phyloP scores from a whole-genome alignment of 2,888 invertebrate genomes.

The Lingula anatina region DNA sequence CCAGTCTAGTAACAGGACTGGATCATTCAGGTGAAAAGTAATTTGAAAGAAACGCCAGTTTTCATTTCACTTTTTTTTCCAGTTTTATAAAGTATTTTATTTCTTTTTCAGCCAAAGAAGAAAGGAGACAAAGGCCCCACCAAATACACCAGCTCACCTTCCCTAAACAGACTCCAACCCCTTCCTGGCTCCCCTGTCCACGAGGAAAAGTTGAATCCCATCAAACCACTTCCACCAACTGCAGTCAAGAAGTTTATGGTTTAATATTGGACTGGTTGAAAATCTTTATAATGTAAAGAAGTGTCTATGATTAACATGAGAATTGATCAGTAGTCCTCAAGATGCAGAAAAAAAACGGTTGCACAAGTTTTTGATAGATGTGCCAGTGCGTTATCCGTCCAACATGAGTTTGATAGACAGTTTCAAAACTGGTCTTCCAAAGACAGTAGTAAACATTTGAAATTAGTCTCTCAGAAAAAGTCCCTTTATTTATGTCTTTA shows the following conservation, averaged over 20 bases:
- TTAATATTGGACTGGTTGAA: no score
- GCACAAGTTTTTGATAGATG: no score
- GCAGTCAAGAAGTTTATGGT: conserved; percentile 45
- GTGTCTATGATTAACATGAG: no score
- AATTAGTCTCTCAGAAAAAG: no score
- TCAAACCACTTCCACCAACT: conserved; percentile 42
- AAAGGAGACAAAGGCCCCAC: conserved; percentile 16
- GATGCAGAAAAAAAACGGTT: no score
- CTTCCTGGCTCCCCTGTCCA: conserved; percentile 48
- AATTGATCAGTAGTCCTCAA: no score
- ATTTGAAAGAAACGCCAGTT: neutral
- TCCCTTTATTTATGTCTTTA: no score
- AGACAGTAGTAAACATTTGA: neutral
- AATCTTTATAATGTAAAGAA: no score
- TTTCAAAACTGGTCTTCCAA: neutral
- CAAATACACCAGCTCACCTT: conserved; percentile 25
- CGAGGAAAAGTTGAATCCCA: conserved; percentile 40
- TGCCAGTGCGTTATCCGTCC: no score
- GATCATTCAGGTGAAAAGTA: no score
- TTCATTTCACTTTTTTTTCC: neutral
- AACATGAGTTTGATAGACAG: no score
- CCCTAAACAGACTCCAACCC: conserved; percentile 39
- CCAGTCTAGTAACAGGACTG: no score
- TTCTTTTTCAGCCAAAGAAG: conserved; percentile 15
- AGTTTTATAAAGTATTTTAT: neutral